phyloP scores from a whole-genome alignment of 2,888 invertebrate genomes.

The Erebia palarica region DNA sequence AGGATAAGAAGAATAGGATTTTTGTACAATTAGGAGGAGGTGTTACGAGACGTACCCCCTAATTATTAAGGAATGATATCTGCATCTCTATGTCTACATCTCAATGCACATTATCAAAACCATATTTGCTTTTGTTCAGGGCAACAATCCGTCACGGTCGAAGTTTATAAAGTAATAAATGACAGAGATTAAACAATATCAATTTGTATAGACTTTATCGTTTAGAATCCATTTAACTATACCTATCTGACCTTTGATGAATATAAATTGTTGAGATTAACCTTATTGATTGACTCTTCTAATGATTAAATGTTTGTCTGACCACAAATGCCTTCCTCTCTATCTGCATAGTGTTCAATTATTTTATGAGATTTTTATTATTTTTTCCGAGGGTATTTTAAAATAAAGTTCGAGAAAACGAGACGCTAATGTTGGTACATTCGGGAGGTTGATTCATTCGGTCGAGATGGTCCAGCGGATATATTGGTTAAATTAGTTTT shows the following conservation, averaged over 20 bases:
- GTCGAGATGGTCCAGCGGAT: too few relatives aligned
- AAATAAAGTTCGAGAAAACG: too few relatives aligned
- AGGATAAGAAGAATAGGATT: too few relatives aligned
- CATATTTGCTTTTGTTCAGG: constrained; percentile 48
- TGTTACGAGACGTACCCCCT: too few relatives aligned
- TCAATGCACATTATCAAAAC: constrained; percentile 8
- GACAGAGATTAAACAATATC: constrained; percentile 65
- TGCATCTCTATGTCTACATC: background rate
- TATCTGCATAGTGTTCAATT: too few relatives aligned
- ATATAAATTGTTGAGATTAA: constrained; percentile 7
- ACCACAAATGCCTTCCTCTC: background rate
- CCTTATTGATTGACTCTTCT: background rate
- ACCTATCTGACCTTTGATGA: constrained; percentile 2
- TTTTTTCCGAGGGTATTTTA: too few relatives aligned
- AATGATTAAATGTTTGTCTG: background rate
- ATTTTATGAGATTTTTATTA: too few relatives aligned
- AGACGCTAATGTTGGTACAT: too few relatives aligned
- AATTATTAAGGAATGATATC: background rate
- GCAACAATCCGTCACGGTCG: constrained; percentile 59
- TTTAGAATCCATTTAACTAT: constrained; percentile 8
- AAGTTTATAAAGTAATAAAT: constrained; percentile 68
- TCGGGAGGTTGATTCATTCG: too few relatives aligned
- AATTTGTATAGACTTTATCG: constrained; percentile 54
- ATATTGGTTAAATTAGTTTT: too few relatives aligned
- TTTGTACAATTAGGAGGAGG: too few relatives aligned